Conservation (phyloP, 2,888 invertebrate genomes). For the Strigamia maritima region DNA sequence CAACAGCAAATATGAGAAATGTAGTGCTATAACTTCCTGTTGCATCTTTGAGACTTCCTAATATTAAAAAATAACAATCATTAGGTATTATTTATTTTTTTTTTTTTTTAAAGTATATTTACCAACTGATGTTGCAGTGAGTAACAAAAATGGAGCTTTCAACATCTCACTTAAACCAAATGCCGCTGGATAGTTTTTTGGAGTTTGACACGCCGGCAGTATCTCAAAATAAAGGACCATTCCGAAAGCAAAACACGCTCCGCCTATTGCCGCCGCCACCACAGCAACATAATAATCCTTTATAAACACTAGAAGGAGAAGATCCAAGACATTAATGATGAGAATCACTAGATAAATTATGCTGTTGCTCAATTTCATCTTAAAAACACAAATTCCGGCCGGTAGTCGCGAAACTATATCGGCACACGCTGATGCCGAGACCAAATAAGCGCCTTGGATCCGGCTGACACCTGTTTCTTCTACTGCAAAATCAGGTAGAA, state of each 20-base stretch:
- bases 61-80: background rate
- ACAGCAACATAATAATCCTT: background rate
- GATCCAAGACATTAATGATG: background rate
- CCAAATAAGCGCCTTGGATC: slow-evolving; percentile 7
- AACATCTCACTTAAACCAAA: slow-evolving; percentile 32
- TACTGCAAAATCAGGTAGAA: slow-evolving; percentile 31
- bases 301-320: background rate
- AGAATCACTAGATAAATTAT: background rate
- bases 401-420: background rate
- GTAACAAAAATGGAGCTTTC: slow-evolving; percentile 1
- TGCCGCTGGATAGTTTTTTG: background rate
- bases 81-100: no score
- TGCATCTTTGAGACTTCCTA: slow-evolving; percentile 28
- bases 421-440: background rate
- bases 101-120: no score
- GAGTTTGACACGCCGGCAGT: slow-evolving; percentile 8
- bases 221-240: slow-evolving; percentile 36
- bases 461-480: background rate
- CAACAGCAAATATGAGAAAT: background rate
- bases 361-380: background rate
- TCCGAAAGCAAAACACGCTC: slow-evolving; percentile 17
- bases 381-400: background rate
- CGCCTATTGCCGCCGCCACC: background rate
- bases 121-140: slow-evolving; percentile 24
- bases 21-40: slow-evolving; percentile 26